phyloP scores from a whole-genome alignment of 2,888 invertebrate genomes.

The Drosophila mimetica region DNA sequence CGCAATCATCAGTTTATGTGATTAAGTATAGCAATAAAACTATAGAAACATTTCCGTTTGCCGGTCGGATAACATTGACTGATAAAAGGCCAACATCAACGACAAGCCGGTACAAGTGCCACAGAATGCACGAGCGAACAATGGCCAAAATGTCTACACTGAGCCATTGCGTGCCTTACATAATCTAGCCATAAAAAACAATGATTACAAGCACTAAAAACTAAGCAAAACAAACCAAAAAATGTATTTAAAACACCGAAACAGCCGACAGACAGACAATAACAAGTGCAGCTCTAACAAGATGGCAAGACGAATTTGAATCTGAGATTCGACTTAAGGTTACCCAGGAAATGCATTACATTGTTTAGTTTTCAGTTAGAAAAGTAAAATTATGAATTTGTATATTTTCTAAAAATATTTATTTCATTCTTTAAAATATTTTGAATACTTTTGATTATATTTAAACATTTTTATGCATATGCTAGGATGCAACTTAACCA shows the following conservation, averaged over 20 bases:
- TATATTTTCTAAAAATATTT: too few relatives aligned
- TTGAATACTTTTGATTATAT: too few relatives aligned
- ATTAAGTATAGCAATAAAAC: conserved; percentile 38
- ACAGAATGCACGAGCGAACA: conserved; percentile 29
- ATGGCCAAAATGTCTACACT: conserved; percentile 45
- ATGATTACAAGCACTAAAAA: conserved; percentile 33
- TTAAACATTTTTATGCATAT: too few relatives aligned
- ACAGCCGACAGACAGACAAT: conserved; percentile 35
- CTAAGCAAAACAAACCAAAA: conserved; percentile 33
- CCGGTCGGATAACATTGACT: conserved; percentile 64
- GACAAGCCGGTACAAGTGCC: conserved; percentile 41
- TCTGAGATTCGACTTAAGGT: neutral
- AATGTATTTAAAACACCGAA: conserved; percentile 35
- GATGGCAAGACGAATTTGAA: conserved; percentile 7
- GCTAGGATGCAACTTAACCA: too few relatives aligned
- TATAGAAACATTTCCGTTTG: conserved; percentile 61
- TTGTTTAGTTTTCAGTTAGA: too few relatives aligned
- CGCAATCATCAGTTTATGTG: conserved; percentile 36
- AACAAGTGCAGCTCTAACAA: conserved; percentile 42
- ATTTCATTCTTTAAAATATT: too few relatives aligned
- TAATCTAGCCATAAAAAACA: conserved; percentile 47
- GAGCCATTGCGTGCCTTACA: conserved; percentile 69
- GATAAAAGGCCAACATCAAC: conserved; percentile 50
- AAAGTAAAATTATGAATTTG: too few relatives aligned
- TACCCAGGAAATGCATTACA: conserved; percentile 19